A percentile compares a stretch with the other conserved stretches of the same genome.
These are phyloP conservation scores for Phyllostomus discolor DNA, from an alignment of 2,113 vertebrate species.

Conservation along the genomic window DNA sequence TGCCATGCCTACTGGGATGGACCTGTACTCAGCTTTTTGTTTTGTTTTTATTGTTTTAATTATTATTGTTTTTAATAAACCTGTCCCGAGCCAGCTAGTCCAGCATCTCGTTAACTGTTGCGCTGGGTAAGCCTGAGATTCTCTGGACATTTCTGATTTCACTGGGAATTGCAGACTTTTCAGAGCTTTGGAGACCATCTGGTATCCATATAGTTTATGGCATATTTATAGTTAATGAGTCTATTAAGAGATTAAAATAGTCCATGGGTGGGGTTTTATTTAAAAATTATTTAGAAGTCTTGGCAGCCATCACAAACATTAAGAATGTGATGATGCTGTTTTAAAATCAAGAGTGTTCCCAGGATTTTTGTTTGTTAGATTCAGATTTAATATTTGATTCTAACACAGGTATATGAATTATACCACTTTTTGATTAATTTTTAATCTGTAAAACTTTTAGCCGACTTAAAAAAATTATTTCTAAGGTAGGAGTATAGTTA, in stretches of 20 bases:
- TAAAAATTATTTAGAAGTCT: slow-evolving; percentile 28
- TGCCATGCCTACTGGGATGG: background rate
- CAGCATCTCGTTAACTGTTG: background rate
- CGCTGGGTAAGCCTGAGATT: background rate
- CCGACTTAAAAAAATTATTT: background rate
- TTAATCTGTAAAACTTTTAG: slow-evolving; percentile 24
- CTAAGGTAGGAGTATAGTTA: background rate
- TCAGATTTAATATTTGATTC: slow-evolving; percentile 35
- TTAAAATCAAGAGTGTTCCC: slow-evolving; percentile 22
- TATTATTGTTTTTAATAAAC: slow-evolving; percentile 25
- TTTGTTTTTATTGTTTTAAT: background rate
- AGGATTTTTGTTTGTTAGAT: slow-evolving; percentile 31
- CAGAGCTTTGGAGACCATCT: background rate
- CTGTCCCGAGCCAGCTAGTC: background rate
- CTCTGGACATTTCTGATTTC: background rate
- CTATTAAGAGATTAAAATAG: background rate
- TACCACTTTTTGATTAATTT: slow-evolving; percentile 40
- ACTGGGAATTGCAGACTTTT: slow-evolving; percentile 29
- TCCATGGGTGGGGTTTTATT: background rate
- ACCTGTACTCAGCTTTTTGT: background rate
- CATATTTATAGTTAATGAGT: slow-evolving; percentile 32
- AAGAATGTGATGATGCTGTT: slow-evolving; percentile 18
- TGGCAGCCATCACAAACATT: background rate
- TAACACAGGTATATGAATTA: slow-evolving; percentile 31
- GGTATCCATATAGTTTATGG: background rate